A percentile compares a stretch with the other conserved stretches of the same genome.
Conservation (phyloP, 2,113 vertebrate genomes). For the Edolisoma coerulescens region DNA sequence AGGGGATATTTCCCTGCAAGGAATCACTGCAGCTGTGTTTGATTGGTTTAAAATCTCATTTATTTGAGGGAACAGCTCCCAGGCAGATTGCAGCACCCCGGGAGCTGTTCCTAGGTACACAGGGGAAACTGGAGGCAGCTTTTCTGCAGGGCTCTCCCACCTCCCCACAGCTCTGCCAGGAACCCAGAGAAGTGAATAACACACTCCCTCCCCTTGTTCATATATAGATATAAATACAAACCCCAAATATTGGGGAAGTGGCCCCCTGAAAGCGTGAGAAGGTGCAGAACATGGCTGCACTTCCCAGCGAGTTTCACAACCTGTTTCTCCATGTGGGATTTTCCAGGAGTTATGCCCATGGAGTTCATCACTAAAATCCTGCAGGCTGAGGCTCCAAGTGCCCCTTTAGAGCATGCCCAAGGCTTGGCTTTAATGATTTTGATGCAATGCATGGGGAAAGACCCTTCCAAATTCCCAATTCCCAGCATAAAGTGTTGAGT, state of each 20-base stretch:
- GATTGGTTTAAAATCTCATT: background rate
- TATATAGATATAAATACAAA: background rate
- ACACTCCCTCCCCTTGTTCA: background rate
- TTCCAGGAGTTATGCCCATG: background rate
- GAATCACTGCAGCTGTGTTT: background rate
- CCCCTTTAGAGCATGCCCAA: background rate
- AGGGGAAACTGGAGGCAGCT: background rate
- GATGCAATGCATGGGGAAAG: background rate
- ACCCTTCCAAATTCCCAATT: background rate
- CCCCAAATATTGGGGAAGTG: background rate
- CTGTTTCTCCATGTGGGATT: background rate
- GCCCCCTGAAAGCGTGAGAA: background rate
- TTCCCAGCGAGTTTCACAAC: background rate
- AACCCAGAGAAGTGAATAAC: background rate
- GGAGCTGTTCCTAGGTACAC: background rate
- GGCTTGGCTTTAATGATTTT: background rate
- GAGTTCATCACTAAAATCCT: background rate
- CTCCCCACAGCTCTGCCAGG: background rate
- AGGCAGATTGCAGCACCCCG: background rate
- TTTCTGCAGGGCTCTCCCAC: background rate
- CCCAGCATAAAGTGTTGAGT: background rate
- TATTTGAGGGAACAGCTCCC: background rate
- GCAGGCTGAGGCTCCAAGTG: background rate
- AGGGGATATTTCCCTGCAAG: background rate
- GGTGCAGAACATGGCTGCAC: background rate